These are phyloP conservation scores for Heliothis subflexa DNA, from an alignment of 1,140 invertebrate genomes.

Conservation along the genomic window DNA sequence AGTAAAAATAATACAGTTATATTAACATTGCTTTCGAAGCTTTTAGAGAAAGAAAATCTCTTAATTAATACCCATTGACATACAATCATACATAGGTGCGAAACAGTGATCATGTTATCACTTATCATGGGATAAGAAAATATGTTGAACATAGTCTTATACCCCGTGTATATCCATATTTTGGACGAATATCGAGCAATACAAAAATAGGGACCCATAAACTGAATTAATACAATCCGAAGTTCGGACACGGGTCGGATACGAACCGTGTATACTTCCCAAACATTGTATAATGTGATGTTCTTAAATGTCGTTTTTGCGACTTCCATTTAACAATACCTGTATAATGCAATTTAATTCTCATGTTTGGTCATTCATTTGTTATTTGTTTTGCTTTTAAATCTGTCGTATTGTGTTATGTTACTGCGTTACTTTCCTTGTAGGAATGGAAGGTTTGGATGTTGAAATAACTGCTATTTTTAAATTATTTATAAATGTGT, in stretches of 20 bases:
- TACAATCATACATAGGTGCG: no score
- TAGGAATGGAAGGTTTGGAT: background rate
- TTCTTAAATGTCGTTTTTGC: constrained; percentile 63
- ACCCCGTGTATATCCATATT: no score
- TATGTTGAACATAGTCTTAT: no score
- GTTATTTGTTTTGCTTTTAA: constrained; percentile 3
- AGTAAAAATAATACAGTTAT: no score
- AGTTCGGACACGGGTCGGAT: constrained; percentile 52
- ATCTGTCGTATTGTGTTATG: background rate
- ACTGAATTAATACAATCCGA: constrained; percentile 48
- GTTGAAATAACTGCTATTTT: no score
- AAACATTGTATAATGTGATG: constrained; percentile 55
- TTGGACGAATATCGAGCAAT: constrained; percentile 32
- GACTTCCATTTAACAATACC: constrained; percentile 59
- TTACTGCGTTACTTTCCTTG: constrained; percentile 13
- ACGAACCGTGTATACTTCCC: constrained; percentile 48
- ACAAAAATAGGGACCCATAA: constrained; percentile 3
- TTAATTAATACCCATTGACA: no score
- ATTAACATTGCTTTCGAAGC: no score
- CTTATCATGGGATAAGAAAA: no score
- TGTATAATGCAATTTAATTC: constrained; percentile 61
- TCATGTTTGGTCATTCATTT: constrained; percentile 37
- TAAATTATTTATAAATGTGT: no score
- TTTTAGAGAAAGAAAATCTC: no score
- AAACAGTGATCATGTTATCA: no score